Evolutionary conservation across 2,888 invertebrate species (phyloP), one percentile per base, ranked within the genome.

Genomic region (Biston betularia): DNA sequence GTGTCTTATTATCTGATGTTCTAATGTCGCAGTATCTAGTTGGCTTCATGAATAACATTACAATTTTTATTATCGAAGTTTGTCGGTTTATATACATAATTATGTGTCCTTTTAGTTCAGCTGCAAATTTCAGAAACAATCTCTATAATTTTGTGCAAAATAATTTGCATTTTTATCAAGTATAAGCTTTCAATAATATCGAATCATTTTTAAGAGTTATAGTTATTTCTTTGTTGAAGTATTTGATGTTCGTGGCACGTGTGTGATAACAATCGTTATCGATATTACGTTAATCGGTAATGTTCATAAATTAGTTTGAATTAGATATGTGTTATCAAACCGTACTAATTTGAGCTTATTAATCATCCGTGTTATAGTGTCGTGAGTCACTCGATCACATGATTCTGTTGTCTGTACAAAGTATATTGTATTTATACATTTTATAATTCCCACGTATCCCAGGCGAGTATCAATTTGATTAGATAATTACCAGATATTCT

Each of bases 1-100:
- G 0, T 34, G 46, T 0, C 14, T n/a, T 38, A 6, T 33, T 55
- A 45, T 54, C 46, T 40, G 40, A 48, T 49, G 35, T 59, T 59
- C 49, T 45, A 14, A 48, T 54, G 42, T 35, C 35, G 35, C 35
- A 35, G 35, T 35, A 35, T 35, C 35, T 35, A 35, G 4, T 42
- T 42, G n/a, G 15, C 35, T 24, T 59, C 49, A 48, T 55, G 49
- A 59, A 65, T 59, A 49, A n/a, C 9, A 58, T 58, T 53, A 42
- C 33, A 46, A 48, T 55, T 60, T 33, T 14, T 35, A 59, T 15
- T 48, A 10, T 40, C 40, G 40, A 1, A 1, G 40, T 40, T 7
- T 40, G 1, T 40, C 40, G 1, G 5, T 45, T n/a, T n/a, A 45
- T n/a, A n/a, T 45, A 11, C 46, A 24, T 2, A 24, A 1, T 2